Evolutionary conservation across 2,113 vertebrate genomes (phyloP), one percentile per base, ranked within the genome.

Genomic region (Zosterops borbonicus): DNA sequence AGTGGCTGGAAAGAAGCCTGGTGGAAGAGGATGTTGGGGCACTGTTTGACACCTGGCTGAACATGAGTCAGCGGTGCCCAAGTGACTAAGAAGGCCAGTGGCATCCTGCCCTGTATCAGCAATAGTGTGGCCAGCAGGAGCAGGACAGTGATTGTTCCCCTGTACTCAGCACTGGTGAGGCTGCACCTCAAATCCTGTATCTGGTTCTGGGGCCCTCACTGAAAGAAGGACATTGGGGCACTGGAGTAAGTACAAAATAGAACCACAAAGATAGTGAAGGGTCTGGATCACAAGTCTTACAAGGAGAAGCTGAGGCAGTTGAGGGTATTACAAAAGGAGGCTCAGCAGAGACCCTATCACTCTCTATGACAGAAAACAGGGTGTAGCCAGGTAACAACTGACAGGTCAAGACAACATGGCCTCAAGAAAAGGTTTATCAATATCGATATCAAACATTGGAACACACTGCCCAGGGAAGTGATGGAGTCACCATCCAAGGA

Each of bases 391-490:
- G 33, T 58, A 65, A 16, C 21, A 49, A 19, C 18, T 6, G 6
- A 19, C 9, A 27, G 31, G 5, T 28, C 7, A 56, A 50, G 27
- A 37, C 12, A 31, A 64, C 5, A 19, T 23, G 8, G 19, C 8
- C 12, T 74, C 37, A 65, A 52, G 33, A n/a, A 22, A 11, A 59
- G 4, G 19, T 39, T 67, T 39, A 12, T 60, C 15, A 17, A 37
- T 35, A 59, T 35, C 56, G 16, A 35, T 37, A 17, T 74, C 44
- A 81, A 58, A 20, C 14, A 19, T 15, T 33, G 35, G 9, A 49
- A 58, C 5, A 44, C 6, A 7, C 12, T 50, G 11, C 8, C 47
- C 25, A 27, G 10, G 18, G 22, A 58, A 58, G 37, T 0, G 0
- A 13, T 42, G 31, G 9, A 27, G 11, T 33, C 31, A 27, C 19